Base-by-base conservation (phyloP, 1,140 invertebrate genomes). In the Drosophila miranda region DNA sequence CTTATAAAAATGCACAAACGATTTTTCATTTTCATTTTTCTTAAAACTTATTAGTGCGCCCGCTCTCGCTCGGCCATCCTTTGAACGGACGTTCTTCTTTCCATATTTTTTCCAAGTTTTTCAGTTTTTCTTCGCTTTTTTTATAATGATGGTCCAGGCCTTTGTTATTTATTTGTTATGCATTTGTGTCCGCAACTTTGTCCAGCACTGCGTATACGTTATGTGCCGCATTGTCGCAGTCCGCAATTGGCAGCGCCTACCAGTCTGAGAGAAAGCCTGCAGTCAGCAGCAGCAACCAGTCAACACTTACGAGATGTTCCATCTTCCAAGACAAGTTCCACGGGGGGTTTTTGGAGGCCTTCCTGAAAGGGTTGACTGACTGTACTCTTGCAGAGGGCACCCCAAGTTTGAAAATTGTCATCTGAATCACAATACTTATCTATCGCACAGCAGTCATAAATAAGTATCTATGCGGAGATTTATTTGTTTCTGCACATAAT, bases 1-100 rank as follows among this genome's bases (percentile, higher is more conserved):
- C 82, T 87, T 87, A 88, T 82, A 87, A 87, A 87, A 87, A 87
- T 87, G 83, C 82, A 87, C 83, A 87, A 87, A 87, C 82, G 82
- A 87, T 87, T 87, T 87, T 87, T 87, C 82, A 87, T 87, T 87
- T 53, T 76, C 74, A 77, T 76, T 75, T 74, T 83, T 86, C 81
- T 86, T 86, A 87, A 81, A 87, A 87, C 75, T 87, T 87, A 87
- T 87, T 87, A 87, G 82, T 87, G 82, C 63, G 75, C 45, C 57
- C n/a, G 59, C 34, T 38, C 45, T 53, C n/a, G 59, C 34, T 5
- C 58, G 62, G 72, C 79, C 64, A 70, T 46, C 63, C 79, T 80
- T 81, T 82, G 78, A 54, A 44, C 28, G 30, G 28, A 45, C 16
- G 16, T 52, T 51, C 51, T 38, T 38, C 45, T 61, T 63, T 43